Conservation (phyloP, 2,888 invertebrate genomes). For the Lissocephala sabroskyi region DNA sequence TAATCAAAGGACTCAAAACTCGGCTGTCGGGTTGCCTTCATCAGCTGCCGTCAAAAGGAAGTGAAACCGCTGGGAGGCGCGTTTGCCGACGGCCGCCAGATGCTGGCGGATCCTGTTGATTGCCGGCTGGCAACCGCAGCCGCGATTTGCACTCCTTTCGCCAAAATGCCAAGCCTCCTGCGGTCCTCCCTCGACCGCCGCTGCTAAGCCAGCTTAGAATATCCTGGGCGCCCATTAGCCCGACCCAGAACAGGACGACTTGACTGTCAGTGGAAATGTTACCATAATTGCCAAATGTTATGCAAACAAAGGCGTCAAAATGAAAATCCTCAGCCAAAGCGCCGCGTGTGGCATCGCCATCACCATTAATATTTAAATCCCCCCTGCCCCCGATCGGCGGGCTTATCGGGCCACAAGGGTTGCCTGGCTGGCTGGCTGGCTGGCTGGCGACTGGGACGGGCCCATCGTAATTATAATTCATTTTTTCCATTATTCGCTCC, state of each 20-base stretch:
- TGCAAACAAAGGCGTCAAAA: conserved; percentile 56
- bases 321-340: conserved; percentile 45
- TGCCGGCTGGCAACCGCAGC: not conserved
- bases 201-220: conserved; percentile 51
- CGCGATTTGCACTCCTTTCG: too few relatives aligned
- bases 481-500: conserved; percentile 43
- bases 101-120: too few relatives aligned
- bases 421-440: conserved; percentile 13
- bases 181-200: too few relatives aligned
- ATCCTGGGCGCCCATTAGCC: conserved; percentile 22
- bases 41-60: too few relatives aligned
- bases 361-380: conserved; percentile 59
- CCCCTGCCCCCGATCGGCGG: conserved; percentile 19
- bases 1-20: too few relatives aligned
- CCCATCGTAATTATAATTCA: conserved; percentile 56
- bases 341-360: conserved; percentile 51
- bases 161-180: too few relatives aligned
- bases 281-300: conserved; percentile 64
- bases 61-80: too few relatives aligned
- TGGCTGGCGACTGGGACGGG: not conserved
- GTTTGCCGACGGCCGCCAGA: too few relatives aligned
- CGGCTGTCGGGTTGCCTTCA: too few relatives aligned
- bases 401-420: conserved; percentile 25
- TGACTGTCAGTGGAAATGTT: conserved; percentile 54
- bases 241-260: conserved; percentile 2